Evolutionary conservation across 2,797 vertebrate genomes (phyloP).

Genomic region (Oryzias sinensis): DNA sequence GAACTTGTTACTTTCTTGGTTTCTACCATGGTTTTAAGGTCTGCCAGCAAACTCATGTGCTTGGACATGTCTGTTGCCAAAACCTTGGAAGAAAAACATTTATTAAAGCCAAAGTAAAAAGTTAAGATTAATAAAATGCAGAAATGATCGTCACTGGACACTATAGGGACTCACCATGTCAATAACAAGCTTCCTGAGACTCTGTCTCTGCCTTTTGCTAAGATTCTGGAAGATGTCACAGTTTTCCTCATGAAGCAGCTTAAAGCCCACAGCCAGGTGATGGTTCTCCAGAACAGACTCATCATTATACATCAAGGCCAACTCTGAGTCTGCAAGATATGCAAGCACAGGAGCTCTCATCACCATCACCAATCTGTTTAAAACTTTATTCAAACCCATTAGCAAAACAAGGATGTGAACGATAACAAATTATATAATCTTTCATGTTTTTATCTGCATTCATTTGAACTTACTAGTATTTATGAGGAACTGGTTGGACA

Average conservation of each 20-base stretch:
- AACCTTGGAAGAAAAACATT: constrained; percentile 72
- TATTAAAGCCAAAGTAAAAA: not conserved
- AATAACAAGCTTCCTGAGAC: constrained; percentile 92
- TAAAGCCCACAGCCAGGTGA: constrained; percentile 94
- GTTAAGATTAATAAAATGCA: not conserved
- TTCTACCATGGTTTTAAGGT: constrained; percentile 96
- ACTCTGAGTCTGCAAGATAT: constrained; percentile 85
- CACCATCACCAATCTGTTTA: too few relatives aligned
- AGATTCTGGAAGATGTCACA: constrained; percentile 96
- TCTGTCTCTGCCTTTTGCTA: constrained; percentile 88
- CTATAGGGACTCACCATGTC: constrained; percentile 82
- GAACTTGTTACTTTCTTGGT: constrained; percentile 97
- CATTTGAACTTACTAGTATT: constrained; percentile 86
- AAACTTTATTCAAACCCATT: too few relatives aligned
- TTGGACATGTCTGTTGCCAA: constrained; percentile 97
- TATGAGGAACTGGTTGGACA: constrained; percentile 96
- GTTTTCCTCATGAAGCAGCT: constrained; percentile 92
- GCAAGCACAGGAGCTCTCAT: not conserved
- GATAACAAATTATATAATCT: not conserved
- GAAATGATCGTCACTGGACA: not conserved
- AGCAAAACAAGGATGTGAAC: too few relatives aligned
- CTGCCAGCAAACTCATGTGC: constrained; percentile 94
- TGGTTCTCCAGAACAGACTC: constrained; percentile 96
- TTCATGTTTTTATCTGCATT: not conserved
- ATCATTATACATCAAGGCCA: constrained; percentile 95